Conservation (phyloP, 2,113 vertebrate genomes). For the Semicossyphus pulcher region DNA sequence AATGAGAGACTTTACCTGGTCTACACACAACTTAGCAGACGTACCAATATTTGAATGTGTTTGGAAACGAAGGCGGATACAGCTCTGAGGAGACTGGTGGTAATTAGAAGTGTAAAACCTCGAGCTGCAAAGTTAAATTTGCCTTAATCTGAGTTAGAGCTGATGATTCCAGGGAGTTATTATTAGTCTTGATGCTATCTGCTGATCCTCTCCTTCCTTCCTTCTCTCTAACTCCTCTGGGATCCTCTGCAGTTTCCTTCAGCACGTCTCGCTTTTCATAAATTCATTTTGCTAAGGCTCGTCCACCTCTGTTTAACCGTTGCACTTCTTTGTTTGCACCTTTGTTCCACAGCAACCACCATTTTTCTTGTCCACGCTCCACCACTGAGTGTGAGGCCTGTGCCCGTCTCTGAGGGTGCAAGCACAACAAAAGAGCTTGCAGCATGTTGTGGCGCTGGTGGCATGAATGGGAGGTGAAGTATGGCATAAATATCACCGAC, state of each 20-base stretch:
- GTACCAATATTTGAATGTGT: neutral
- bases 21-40: neutral
- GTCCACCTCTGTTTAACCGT: slow-evolving; percentile 50
- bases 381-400: neutral
- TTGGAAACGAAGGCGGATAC: neutral
- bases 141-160: slow-evolving; percentile 30
- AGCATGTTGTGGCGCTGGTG: slow-evolving; percentile 21
- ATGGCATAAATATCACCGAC: slow-evolving; percentile 30
- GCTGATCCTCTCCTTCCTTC: neutral
- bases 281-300: slow-evolving; percentile 16
- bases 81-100: neutral
- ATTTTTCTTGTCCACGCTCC: slow-evolving; percentile 1
- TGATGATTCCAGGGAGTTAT: slow-evolving; percentile 55
- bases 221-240: slow-evolving; percentile 26
- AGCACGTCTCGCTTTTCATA: slow-evolving; percentile 5
- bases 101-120: neutral
- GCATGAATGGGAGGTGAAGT: slow-evolving; percentile 25
- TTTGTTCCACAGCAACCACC: slow-evolving; percentile 57
- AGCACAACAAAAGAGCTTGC: slow-evolving; percentile 34
- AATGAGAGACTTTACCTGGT: neutral
- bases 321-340: slow-evolving; percentile 61
- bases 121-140: slow-evolving; percentile 40
- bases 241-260: neutral
- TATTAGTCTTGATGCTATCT: slow-evolving; percentile 59
- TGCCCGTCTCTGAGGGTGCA: slow-evolving; percentile 33